These are phyloP conservation scores for Melanotus villosus DNA, from an alignment of 2,888 invertebrate genomes.

Conservation along the genomic window DNA sequence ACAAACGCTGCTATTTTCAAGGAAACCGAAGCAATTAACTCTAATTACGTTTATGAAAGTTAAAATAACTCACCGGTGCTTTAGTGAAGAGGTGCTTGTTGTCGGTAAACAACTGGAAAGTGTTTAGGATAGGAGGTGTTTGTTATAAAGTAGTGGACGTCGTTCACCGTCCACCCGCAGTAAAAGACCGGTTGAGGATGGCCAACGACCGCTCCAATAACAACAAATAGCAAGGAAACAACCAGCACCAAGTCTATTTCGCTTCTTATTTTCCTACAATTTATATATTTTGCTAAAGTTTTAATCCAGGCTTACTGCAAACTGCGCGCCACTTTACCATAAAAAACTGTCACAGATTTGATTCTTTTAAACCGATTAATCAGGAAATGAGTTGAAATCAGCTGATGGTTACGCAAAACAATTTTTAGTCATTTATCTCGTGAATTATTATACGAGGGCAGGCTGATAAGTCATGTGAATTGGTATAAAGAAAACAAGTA, in stretches of 20 bases:
- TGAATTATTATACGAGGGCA: too few species aligned
- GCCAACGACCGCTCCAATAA: slow-evolving; percentile 40
- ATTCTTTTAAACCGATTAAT: neutral
- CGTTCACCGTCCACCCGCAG: slow-evolving; percentile 33
- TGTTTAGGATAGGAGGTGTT: slow-evolving; percentile 16
- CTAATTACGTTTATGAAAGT: slow-evolving; percentile 7
- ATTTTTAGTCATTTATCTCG: neutral
- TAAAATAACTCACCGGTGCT: slow-evolving; percentile 9
- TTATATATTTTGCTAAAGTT: too few species aligned
- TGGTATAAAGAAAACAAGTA: too few species aligned
- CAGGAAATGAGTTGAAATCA: neutral
- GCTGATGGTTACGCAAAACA: neutral
- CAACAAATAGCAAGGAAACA: slow-evolving; percentile 15
- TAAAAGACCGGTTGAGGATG: slow-evolving; percentile 43
- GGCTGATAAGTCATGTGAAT: too few species aligned
- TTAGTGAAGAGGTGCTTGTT: slow-evolving; percentile 8
- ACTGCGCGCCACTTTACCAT: slow-evolving; percentile 18
- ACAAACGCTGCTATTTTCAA: neutral
- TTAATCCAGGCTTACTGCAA: too few species aligned
- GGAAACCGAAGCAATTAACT: neutral
- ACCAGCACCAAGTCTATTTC: neutral
- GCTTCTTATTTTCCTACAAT: neutral
- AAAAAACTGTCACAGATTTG: too few species aligned
- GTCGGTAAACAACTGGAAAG: slow-evolving; percentile 17
- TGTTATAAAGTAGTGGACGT: slow-evolving; percentile 32